Base-by-base conservation (phyloP, 2,888 invertebrate genomes). In the Microctonus brassicae region DNA sequence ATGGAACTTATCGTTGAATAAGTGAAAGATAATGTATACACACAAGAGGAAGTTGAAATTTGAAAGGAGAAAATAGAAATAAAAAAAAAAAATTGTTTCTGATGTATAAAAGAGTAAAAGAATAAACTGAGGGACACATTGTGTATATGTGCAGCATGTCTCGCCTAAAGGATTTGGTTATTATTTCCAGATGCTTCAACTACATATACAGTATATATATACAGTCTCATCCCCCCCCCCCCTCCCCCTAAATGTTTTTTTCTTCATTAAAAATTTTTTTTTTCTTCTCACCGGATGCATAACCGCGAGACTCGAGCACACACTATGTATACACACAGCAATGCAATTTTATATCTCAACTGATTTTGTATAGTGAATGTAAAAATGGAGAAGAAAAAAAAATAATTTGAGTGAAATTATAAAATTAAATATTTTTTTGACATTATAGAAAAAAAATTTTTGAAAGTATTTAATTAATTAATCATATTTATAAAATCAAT, bases 171-270 rank as follows among this genome's bases (percentile, higher is more conserved):
- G 33, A 68, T 68, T 60, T 29, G 67, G 33, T 68, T 68, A 68
- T 68, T 68, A 68, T 60, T 60, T 68, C 60, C 67, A 68, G 67
- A 68, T 68, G 67, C 22, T 52, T 22, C 42, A 22, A 36, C 17
- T 24, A n/a, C n/a, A n/a, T n/a, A n/a, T n/a, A n/a, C n/a, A n/a
- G n/a, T n/a, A n/a, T n/a, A n/a, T n/a, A n/a, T n/a, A n/a, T n/a
- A n/a, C n/a, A n/a, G n/a, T 29, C 29, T 5, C 29, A 3, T 7
- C 29, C 29, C 29, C 29, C 29, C 29, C 29, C 29, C 29, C 7
- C 29, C 29, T 10, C 39, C 39, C 39, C 10, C 24, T 53, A 10
- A 2, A 10, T 53, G 4, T 53, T 39, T 24, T 47, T 13, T 20
- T 65, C 13, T 22, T 17, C 36, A 24, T 22, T 17, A n/a, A n/a